phyloP scores from a whole-genome alignment of 2,113 vertebrate species.

The Recurvirostra avosetta region DNA sequence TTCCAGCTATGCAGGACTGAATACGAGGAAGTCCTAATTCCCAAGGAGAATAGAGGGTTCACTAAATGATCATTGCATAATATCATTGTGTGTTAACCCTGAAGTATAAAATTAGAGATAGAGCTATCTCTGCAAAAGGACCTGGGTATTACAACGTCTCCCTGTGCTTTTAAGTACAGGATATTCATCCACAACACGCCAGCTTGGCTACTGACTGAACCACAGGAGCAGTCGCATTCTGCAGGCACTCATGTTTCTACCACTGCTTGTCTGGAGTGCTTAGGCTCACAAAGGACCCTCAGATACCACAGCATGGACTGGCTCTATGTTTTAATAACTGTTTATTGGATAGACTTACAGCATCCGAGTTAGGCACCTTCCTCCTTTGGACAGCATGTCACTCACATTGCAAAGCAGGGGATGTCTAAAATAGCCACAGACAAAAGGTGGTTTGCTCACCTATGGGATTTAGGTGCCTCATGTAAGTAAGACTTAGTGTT shows the following conservation, averaged over 20 bases:
- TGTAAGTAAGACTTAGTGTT: neutral
- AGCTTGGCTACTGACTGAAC: neutral
- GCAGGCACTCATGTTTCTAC: neutral
- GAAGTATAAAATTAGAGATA: neutral
- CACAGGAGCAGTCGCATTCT: neutral
- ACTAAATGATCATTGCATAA: neutral
- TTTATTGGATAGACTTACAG: neutral
- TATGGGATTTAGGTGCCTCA: neutral
- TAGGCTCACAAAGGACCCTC: neutral
- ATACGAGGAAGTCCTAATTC: neutral
- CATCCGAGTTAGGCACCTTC: neutral
- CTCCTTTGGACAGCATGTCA: accelerated
- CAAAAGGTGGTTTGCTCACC: neutral
- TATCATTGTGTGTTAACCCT: neutral
- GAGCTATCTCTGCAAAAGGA: neutral
- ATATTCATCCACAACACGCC: neutral
- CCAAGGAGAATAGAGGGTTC: neutral
- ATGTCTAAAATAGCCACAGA: neutral
- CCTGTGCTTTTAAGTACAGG: neutral
- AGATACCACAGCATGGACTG: neutral
- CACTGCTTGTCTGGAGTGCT: neutral
- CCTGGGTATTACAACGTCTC: neutral
- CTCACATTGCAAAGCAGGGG: neutral
- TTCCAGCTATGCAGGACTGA: neutral
- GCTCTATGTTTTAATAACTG: neutral